Evolutionary conservation across 2,113 vertebrate genomes (phyloP), one percentile per base, ranked within the genome.

Genomic region (Callorhinus ursinus): DNA sequence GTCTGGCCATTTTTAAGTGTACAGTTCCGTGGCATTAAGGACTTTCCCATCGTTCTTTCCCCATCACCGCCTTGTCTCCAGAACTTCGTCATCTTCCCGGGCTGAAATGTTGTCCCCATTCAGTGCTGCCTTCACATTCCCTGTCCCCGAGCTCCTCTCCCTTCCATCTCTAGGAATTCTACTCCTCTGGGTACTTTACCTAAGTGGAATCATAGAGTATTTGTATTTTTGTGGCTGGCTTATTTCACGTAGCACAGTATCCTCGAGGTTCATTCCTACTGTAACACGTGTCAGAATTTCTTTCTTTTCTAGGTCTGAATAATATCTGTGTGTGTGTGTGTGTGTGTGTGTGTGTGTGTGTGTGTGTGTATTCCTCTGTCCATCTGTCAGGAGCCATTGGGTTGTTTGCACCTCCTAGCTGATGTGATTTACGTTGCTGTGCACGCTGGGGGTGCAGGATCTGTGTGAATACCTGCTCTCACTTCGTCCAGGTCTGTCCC

Each of bases 41-140:
- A 24, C 24, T 0, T 12, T n/a, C 39, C 10, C 24, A 2, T 2
- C 2, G 21, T 39, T 13, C 21, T 9, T 28, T 12, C 0, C 0
- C n/a, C 39, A 2, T 21, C n/a, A 4, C 12, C 36, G 2, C 49
- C 14, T n/a, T 1, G 0, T 55, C 42, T 36, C 31, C n/a, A 11
- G 76, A n/a, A 77, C 69, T 2, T 21, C 10, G 4, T 31, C 26
- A 1, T 55, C 89, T 80, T 79, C 69, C 24, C 1, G 3, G 0
- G 4, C 19, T 21, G 39, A 82, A 24, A 39, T 26, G 12, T 61
- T 90, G 93, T 42, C n/a, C 65, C 21, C 18, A 3, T 14, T 55
- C 39, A 53, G 26, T 21, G 19, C 19, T 5, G 28, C 15, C 42
- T 22, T 11, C 8, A 7, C 3, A 0, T 24, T 49, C 16, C n/a